Evolutionary conservation across 2,888 invertebrate genomes (phyloP).

Genomic region (Nemapogon koenigi): DNA sequence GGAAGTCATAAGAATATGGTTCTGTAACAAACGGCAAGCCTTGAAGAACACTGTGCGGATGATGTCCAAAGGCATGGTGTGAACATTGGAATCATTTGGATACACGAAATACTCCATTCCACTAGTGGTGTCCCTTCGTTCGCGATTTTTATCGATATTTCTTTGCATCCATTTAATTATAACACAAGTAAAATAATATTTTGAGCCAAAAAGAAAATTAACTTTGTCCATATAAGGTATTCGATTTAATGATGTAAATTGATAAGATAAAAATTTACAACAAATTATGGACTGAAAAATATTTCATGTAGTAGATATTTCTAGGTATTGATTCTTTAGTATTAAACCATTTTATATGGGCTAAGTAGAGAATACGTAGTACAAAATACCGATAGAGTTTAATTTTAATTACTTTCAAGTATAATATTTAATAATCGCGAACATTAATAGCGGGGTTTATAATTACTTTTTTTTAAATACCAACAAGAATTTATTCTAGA

Average conservation of each 20-base stretch:
- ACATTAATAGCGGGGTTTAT: too few relatives aligned
- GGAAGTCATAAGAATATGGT: slow-evolving; percentile 99
- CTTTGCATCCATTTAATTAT: background rate
- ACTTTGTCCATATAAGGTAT: background rate
- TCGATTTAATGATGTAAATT: background rate
- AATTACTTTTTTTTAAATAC: too few relatives aligned
- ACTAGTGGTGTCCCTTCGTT: slow-evolving; percentile 19
- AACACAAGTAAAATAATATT: background rate
- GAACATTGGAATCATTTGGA: slow-evolving; percentile 10
- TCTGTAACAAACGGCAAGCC: slow-evolving; percentile 98
- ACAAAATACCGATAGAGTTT: background rate
- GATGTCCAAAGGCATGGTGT: slow-evolving; percentile 89
- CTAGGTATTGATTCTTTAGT: background rate
- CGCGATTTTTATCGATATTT: slow-evolving; percentile 16
- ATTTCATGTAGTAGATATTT: too few relatives aligned
- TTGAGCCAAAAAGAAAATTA: background rate
- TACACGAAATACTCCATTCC: background rate
- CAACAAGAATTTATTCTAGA: too few relatives aligned
- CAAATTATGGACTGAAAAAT: too few relatives aligned
- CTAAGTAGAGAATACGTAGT: background rate
- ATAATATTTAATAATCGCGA: background rate
- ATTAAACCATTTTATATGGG: background rate
- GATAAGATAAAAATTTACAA: too few relatives aligned
- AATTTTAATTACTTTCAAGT: background rate
- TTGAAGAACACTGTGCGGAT: slow-evolving; percentile 96